Evolutionary conservation across 2,113 vertebrate genomes (phyloP).

Genomic region (Pycnonotus jocosus): DNA sequence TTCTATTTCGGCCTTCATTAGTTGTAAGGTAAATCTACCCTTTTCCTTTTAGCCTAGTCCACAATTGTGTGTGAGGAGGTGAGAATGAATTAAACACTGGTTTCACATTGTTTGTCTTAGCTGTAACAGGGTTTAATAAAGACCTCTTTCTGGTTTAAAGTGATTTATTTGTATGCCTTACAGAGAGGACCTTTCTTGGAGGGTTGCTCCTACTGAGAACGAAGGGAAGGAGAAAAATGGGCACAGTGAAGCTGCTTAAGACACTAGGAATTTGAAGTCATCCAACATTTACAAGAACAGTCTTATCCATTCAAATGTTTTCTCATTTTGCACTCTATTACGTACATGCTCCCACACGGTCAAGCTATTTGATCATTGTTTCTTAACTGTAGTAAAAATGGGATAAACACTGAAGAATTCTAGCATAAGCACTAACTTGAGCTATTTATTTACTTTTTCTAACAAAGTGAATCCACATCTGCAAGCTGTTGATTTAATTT

Average conservation of each 20-base stretch:
- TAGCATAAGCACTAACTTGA: neutral
- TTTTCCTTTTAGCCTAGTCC: neutral
- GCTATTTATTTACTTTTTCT: neutral
- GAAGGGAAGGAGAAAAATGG: neutral
- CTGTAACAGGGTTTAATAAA: neutral
- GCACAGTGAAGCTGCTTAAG: neutral
- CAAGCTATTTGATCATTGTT: neutral
- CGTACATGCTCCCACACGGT: neutral
- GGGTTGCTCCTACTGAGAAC: neutral
- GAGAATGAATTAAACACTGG: neutral
- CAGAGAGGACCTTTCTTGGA: neutral
- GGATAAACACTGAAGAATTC: neutral
- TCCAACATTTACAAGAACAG: neutral
- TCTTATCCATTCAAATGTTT: neutral
- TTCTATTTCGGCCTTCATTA: neutral
- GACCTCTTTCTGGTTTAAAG: neutral
- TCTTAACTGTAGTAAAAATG: neutral
- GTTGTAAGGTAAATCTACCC: neutral
- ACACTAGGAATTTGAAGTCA: neutral
- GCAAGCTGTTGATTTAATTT: too few species aligned
- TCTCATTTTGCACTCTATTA: neutral
- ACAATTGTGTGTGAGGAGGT: neutral
- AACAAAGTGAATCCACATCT: neutral
- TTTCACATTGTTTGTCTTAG: neutral
- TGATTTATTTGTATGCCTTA: neutral